Conservation (phyloP, 2,797 vertebrate species). For the Antennarius maculatus region DNA sequence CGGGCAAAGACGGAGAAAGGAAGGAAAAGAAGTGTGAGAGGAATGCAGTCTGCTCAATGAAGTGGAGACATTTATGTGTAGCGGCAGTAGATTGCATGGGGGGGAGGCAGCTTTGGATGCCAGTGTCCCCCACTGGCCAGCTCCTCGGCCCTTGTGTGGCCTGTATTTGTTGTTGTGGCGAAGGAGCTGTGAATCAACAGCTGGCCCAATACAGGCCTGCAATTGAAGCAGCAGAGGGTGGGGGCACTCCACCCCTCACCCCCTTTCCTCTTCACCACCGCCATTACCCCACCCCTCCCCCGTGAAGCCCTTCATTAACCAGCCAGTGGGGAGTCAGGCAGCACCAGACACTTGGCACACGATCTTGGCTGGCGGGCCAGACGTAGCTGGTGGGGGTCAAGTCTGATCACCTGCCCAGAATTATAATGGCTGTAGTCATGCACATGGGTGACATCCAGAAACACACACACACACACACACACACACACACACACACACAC, state of each 20-base stretch:
- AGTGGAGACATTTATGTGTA: conserved; percentile 68
- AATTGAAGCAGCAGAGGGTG: conserved; percentile 63
- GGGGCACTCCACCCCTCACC: conserved; percentile 32
- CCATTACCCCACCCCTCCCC: conserved; percentile 63
- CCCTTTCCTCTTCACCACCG: conserved; percentile 15
- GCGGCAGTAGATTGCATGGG: conserved; percentile 61
- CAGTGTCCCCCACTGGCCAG: conserved; percentile 58
- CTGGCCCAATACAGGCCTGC: conserved; percentile 69
- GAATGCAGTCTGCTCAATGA: too few species aligned
- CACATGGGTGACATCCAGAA: conserved; percentile 54
- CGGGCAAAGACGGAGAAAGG: conserved; percentile 27
- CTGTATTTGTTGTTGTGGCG: conserved; percentile 79
- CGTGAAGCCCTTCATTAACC: conserved; percentile 81
- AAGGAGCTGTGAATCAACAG: conserved; percentile 82
- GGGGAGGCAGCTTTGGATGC: conserved; percentile 24
- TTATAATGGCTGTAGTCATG: conserved; percentile 80
- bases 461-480: too few species aligned
- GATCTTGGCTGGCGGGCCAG: conserved; percentile 78
- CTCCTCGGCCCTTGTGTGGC: conserved; percentile 69
- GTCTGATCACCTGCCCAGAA: conserved; percentile 85
- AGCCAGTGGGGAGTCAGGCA: conserved; percentile 78
- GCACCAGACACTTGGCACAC: conserved; percentile 84
- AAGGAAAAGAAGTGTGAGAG: conserved; percentile 39
- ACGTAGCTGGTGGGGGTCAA: conserved; percentile 81
- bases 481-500: conserved; percentile 2